Percentiles rank a stretch among this genome's conserved stretches.
Evolutionary conservation across 2,113 vertebrate genomes (phyloP).

Genomic region (Sylvia atricapilla): DNA sequence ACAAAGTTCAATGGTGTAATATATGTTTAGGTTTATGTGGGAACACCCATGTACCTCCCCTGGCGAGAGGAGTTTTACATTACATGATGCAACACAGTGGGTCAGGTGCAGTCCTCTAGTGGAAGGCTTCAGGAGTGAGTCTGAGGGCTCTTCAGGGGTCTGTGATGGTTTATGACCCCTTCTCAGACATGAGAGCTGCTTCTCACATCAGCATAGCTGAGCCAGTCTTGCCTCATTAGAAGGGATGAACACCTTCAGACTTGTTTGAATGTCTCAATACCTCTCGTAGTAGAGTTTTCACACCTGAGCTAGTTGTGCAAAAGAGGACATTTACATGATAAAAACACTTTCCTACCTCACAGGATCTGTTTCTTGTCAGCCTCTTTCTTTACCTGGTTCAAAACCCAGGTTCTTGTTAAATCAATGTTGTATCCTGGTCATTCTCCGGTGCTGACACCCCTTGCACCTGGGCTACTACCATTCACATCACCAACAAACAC

Average conservation of each 20-base stretch:
- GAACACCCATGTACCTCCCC: background rate
- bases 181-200: background rate
- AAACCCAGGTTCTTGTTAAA: background rate
- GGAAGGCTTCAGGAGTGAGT: background rate
- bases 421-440: background rate
- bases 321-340: background rate
- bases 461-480: background rate
- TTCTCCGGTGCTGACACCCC: rapidly evolving
- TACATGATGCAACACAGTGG: background rate
- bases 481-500: background rate
- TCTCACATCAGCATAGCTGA: background rate
- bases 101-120: background rate
- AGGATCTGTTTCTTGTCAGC: background rate
- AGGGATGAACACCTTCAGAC: background rate
- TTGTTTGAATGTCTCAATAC: background rate
- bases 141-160: background rate
- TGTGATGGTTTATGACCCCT: background rate
- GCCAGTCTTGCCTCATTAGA: background rate
- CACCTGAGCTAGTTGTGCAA: background rate
- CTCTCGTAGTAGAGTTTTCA: background rate
- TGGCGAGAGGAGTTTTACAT: background rate
- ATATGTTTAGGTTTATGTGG: background rate
- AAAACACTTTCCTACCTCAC: rapidly evolving
- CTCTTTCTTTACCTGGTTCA: background rate
- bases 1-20: background rate